phyloP scores from a whole-genome alignment of 1,140 invertebrate genomes.

The Agrypnia vestita region DNA sequence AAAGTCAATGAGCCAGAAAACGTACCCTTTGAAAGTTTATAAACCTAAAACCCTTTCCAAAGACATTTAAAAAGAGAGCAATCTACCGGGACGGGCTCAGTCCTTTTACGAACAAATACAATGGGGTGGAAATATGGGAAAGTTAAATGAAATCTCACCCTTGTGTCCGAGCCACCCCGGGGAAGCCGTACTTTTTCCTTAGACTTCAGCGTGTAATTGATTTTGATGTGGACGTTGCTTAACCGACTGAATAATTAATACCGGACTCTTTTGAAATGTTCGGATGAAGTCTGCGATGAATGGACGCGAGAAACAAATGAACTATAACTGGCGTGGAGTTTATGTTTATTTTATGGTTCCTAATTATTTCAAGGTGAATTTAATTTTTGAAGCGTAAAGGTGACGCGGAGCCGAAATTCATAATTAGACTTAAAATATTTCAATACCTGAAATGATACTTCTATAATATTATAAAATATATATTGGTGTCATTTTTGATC shows the following conservation, averaged over 20 bases:
- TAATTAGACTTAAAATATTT: no score
- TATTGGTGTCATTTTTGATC: no score
- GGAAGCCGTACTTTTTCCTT: neutral
- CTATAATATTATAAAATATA: no score
- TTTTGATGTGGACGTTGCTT: constrained; percentile 33
- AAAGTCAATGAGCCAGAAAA: constrained; percentile 56
- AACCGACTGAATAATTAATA: constrained; percentile 42
- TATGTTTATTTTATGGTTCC: neutral
- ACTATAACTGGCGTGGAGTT: constrained; percentile 12
- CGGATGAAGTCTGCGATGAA: constrained; percentile 13
- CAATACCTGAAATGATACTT: no score
- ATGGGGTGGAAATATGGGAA: constrained; percentile 49
- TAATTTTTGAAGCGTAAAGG: no score
- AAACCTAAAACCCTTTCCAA: constrained; percentile 55
- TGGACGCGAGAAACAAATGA: neutral
- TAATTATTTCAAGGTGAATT: neutral
- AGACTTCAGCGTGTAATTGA: constrained; percentile 34
- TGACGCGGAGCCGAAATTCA: no score
- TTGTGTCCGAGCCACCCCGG: neutral
- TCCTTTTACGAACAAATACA: constrained; percentile 40
- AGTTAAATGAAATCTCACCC: constrained; percentile 51
- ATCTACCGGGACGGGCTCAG: constrained; percentile 35
- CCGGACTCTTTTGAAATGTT: constrained; percentile 19
- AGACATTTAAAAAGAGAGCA: constrained; percentile 59
- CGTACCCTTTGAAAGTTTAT: constrained; percentile 57